A percentile compares a stretch with the other conserved stretches of the same genome.
phyloP scores from a whole-genome alignment of 2,888 invertebrate species.

The Pyrrhia umbra region DNA sequence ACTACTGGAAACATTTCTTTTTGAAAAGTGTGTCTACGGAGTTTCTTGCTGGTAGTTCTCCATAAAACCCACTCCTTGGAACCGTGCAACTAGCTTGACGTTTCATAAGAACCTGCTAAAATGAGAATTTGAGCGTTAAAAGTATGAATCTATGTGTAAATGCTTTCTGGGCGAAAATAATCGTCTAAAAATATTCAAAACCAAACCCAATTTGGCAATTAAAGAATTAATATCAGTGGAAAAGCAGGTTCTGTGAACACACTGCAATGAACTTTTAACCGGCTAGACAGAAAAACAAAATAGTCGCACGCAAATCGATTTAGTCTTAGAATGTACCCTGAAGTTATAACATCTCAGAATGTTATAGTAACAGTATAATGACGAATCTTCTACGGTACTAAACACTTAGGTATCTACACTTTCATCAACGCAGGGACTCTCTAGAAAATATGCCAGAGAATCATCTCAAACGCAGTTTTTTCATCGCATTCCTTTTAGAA shows the following conservation, averaged over 20 bases:
- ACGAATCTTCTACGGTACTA: conserved; percentile 5
- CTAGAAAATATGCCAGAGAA: conserved; percentile 10
- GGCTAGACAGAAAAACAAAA: conserved; percentile 1
- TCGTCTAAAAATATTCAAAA: not conserved
- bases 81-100: no score
- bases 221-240: not conserved
- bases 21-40: no score
- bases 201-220: conserved; percentile 9
- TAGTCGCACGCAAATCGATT: conserved; percentile 3
- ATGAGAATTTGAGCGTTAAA: no score
- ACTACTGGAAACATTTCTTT: no score
- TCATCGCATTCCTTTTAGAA: conserved; percentile 46
- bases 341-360: not conserved
- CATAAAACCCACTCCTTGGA: no score
- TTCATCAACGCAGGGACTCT: conserved; percentile 23
- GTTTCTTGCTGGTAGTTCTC: no score
- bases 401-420: conserved; percentile 17
- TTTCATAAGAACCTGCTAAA: no score
- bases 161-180: no score
- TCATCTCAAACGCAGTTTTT: conserved; percentile 25
- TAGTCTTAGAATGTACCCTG: not conserved
- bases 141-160: no score
- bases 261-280: conserved; percentile 3
- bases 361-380: not conserved
- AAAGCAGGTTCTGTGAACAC: not conserved